Conservation (phyloP, 92 coral and sea anemone genomes). For the Galaxea fascicularis region DNA sequence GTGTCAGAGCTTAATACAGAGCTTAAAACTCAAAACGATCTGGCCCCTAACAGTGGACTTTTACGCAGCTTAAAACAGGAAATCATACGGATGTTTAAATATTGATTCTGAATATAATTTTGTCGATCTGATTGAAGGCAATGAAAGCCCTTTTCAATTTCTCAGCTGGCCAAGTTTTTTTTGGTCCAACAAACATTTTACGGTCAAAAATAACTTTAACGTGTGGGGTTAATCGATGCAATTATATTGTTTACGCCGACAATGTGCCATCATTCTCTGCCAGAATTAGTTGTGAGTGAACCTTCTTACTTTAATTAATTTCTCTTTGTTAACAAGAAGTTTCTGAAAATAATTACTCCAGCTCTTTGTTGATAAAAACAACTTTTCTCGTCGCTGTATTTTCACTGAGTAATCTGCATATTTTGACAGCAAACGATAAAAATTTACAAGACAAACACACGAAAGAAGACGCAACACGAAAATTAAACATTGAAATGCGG, state of each 20-base stretch:
- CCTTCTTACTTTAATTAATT: constrained; percentile 10
- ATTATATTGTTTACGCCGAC: background rate
- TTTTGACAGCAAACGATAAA: background rate
- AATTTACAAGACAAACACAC: background rate
- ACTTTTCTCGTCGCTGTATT: background rate
- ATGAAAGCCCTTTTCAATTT: too few species aligned
- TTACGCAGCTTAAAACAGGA: too few species aligned
- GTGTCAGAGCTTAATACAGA: too few species aligned
- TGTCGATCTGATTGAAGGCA: too few species aligned
- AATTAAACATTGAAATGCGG: background rate
- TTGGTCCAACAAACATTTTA: too few species aligned
- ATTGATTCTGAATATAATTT: too few species aligned
- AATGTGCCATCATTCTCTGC: background rate
- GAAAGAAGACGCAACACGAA: background rate
- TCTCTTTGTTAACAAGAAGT: background rate
- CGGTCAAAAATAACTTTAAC: too few species aligned
- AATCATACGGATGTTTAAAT: too few species aligned
- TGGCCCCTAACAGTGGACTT: too few species aligned
- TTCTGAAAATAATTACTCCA: background rate
- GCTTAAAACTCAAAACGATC: too few species aligned
- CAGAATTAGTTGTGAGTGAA: background rate
- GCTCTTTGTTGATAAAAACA: constrained; percentile 10
- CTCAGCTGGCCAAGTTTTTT: too few species aligned
- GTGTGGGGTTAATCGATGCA: too few species aligned
- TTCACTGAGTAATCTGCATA: constrained; percentile 29